Evolutionary conservation across 1,140 invertebrate species (phyloP), one percentile per base, ranked within the genome.

Genomic region (Trinorchestia longiramus): DNA sequence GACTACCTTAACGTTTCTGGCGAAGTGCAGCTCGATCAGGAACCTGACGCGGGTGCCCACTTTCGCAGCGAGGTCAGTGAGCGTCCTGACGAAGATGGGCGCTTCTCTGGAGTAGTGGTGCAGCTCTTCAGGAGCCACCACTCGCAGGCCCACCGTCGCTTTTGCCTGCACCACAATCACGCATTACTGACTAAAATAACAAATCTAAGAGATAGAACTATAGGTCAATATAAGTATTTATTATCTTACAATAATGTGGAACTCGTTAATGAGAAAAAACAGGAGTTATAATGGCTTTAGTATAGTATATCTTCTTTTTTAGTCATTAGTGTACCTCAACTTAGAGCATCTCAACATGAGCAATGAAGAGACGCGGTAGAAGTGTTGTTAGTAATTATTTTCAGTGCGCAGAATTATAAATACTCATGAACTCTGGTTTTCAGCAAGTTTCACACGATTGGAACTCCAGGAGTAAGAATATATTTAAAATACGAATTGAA

Each of bases 41-140:
- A 99, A 98, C 96, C 98, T 98, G 0, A 98, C 98, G 96, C 98
- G 97, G 8, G 98, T 98, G 96, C 98, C 98, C 97, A 99, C 98
- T 97, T 99, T 99, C 45, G 99, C 98, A 0, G 98, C 98, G 11
- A 99, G 98, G 97, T 99, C 98, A 96, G 98, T 98, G 15, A 99
- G 97, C 96, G 98, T 97, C 95, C 98, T 98, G 17, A 98, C 97
- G 97, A 99, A 99, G 62, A 98, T 97, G 0, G 98, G 98, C n/a
- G 98, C 98, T 96, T 98, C 98, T 47, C 94, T 95, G 92, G 43
- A 11, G 88, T 42, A 94, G 43, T 45, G 92, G 43, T 94, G 92
- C 87, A 87, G 95, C 47, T 45, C 43, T 4, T 95, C 91, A n/a
- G 91, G n/a, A 36, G 91, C 91, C n/a, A 43, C 53, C 87, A 96